Base-by-base conservation (phyloP, 2,888 invertebrate species). In the Lottia gigantea region DNA sequence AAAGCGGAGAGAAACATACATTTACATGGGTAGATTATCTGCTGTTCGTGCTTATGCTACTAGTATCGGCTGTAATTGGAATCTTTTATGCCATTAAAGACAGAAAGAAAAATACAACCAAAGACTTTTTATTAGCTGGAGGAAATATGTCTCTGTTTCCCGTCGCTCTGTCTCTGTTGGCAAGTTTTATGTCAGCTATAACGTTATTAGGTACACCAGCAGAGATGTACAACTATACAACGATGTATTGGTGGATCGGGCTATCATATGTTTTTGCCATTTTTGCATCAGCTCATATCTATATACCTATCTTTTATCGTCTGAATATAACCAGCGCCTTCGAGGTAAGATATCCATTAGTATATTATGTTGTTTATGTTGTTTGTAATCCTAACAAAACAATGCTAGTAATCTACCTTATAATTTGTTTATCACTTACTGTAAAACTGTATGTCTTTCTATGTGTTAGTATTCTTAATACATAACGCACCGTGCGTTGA, bases 141-240 rank as follows among this genome's bases (percentile, higher is more conserved):
- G 82, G 85, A 8, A 80, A 83, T 68, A 88, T 88, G 88, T 79
- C 78, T 49, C 79, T 85, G 0, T 69, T 82, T 2, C 88, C 88
- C 0, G 87, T 87, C 19, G 78, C 86, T 0, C 74, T 88, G 74
- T 88, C 87, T n/a, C 76, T 88, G 62, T 78, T 88, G 61, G 88
- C 87, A 31, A 86, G 85, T 74, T 88, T 88, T 76, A 88, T 88
- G 87, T 86, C 86, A 31, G 88, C 87, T 70, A 86, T 88, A 45
- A 87, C 88, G 11, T 71, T 88, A 63, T 82, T 88, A 14, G 87
- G 87, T 8, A 85, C 83, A 7, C 87, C 87, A 25, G 83, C 85
- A 8, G 88, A 88, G 76, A 84, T 87, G 78, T 88, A 88, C 75
- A 80, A 80, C 70, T 87, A 82, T 70, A 85, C 86, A 12, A 84